A percentile compares a stretch with the other conserved stretches of the same genome.
These are phyloP conservation scores for Digitonthophagus gazella DNA, from an alignment of 2,888 invertebrate species.

Conservation along the genomic window DNA sequence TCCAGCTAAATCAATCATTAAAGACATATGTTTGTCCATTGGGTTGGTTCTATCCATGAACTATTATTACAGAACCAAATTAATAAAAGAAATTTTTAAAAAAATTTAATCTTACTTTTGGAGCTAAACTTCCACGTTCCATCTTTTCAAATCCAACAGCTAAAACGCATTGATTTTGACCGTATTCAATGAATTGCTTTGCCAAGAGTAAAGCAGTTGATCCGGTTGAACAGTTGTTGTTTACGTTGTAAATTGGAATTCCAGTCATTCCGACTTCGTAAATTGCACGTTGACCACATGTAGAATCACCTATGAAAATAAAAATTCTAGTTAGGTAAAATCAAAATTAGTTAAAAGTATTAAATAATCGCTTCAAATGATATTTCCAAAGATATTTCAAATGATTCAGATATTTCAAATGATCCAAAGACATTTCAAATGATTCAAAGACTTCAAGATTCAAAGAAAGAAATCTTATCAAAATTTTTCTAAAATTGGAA, in stretches of 20 bases:
- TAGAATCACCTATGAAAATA: conserved; percentile 72
- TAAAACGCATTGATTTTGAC: conserved; percentile 81
- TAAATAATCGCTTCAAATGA: too few species aligned
- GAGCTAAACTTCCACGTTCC: conserved; percentile 84
- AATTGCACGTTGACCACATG: conserved; percentile 90
- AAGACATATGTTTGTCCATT: conserved; percentile 80
- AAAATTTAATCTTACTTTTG: conserved; percentile 57
- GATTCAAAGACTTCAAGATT: too few species aligned
- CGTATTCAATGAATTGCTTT: conserved; percentile 89
- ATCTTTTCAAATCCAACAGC: conserved; percentile 98
- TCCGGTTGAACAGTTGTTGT: conserved; percentile 98
- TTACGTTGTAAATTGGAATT: conserved; percentile 96
- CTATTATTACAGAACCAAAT: conserved; percentile 47
- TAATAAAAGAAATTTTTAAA: background rate
- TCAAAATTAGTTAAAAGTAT: conserved; percentile 9
- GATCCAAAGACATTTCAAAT: too few species aligned
- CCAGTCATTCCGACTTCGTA: conserved; percentile 95
- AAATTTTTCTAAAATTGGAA: too few species aligned
- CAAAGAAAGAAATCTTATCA: too few species aligned
- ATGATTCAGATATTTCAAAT: too few species aligned
- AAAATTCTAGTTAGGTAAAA: background rate
- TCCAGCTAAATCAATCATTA: conserved; percentile 81
- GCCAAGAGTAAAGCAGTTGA: conserved; percentile 88
- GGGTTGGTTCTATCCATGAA: conserved; percentile 84
- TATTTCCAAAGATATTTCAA: too few species aligned